These are phyloP conservation scores for Poecile montanus DNA, from an alignment of 2,797 vertebrate species.

Conservation along the genomic window DNA sequence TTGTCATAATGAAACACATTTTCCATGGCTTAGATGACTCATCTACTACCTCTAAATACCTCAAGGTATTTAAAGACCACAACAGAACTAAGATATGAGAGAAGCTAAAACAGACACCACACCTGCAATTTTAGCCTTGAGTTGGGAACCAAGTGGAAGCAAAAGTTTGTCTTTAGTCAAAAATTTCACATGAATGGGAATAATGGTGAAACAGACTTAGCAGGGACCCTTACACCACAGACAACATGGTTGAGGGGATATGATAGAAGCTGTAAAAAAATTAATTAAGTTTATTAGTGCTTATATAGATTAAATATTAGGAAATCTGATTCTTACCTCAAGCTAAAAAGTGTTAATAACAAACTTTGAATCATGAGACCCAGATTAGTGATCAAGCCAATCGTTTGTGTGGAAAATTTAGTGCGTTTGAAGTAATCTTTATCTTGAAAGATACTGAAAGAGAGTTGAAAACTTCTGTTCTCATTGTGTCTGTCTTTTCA, in stretches of 20 bases:
- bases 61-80: neutral
- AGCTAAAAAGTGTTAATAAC: neutral
- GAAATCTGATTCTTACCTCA: neutral
- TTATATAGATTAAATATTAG: neutral
- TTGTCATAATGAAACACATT: neutral
- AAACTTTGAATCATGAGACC: neutral
- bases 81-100: neutral
- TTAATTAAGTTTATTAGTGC: neutral
- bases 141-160: neutral
- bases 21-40: neutral
- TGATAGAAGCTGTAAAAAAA: neutral
- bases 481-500: neutral
- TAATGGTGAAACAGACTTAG: neutral
- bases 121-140: neutral
- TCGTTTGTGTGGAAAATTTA: neutral
- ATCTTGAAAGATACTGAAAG: neutral
- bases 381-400: neutral
- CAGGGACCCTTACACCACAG: neutral
- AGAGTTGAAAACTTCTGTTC: neutral
- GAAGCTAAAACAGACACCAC: neutral
- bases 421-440: neutral
- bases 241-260: neutral
- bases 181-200: neutral
- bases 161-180: neutral
- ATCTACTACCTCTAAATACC: neutral